A percentile compares a stretch with the other conserved stretches of the same genome.
Evolutionary conservation across 2,888 invertebrate genomes (phyloP).

Genomic region (Ecdyonurus torrentis): DNA sequence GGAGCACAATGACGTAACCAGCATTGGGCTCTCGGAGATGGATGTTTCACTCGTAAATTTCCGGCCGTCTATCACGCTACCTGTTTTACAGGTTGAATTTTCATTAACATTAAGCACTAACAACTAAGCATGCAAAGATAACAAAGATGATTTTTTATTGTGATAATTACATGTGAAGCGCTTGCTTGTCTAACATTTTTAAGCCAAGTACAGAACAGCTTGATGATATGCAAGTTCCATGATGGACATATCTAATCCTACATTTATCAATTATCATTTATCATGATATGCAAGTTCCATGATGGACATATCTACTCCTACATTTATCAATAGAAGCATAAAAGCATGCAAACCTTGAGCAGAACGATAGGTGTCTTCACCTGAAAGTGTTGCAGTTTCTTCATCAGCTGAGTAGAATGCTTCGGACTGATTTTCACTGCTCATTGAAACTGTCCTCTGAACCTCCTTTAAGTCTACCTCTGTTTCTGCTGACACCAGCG

Average conservation of each 20-base stretch:
- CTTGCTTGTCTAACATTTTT: too few relatives aligned
- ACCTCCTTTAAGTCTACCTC: conserved; percentile 25
- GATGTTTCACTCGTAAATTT: conserved; percentile 10
- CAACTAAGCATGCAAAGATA: too few relatives aligned
- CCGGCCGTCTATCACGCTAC: not conserved
- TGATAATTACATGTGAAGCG: too few relatives aligned
- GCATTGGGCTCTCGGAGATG: conserved; percentile 10
- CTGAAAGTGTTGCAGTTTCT: conserved; percentile 32
- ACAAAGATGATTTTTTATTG: too few relatives aligned
- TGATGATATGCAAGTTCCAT: too few relatives aligned
- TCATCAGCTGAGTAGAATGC: conserved; percentile 89
- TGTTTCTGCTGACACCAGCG: conserved; percentile 26
- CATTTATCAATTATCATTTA: too few relatives aligned
- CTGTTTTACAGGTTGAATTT: too few relatives aligned
- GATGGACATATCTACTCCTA: conserved; percentile 13
- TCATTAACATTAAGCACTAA: too few relatives aligned
- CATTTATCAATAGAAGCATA: not conserved
- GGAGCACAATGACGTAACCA: conserved; percentile 37
- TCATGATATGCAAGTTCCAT: too few relatives aligned
- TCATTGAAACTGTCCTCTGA: conserved; percentile 71
- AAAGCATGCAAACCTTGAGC: not conserved
- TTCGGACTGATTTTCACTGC: conserved; percentile 80
- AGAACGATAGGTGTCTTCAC: not conserved
- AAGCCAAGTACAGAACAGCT: too few relatives aligned
- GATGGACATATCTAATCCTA: too few relatives aligned